Evolutionary conservation across 2,888 invertebrate genomes (phyloP).

Genomic region (Thecocarcelia acutangulata): DNA sequence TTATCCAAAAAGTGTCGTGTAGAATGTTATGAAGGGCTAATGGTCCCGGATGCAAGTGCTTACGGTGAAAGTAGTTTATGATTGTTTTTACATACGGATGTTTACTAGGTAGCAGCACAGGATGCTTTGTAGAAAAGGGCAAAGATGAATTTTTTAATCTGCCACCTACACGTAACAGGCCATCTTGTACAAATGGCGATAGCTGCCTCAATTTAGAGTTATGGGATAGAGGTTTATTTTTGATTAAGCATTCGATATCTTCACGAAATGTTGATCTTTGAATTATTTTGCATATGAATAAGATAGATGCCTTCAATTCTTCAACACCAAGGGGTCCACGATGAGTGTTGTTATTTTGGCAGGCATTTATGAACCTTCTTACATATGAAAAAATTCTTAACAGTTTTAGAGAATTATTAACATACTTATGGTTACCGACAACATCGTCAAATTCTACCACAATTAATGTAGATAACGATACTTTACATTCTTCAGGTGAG

Average conservation of each 20-base stretch:
- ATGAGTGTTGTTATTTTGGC: not conserved
- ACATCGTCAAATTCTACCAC: not conserved
- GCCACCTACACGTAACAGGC: not conserved
- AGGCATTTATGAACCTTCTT: slow-evolving; percentile 2
- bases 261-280: not conserved
- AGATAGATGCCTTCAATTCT: not conserved
- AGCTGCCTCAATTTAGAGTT: not conserved
- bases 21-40: slow-evolving; percentile 31
- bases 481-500: no score
- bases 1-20: slow-evolving; percentile 52
- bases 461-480: not conserved
- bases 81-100: slow-evolving; percentile 14
- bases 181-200: not conserved
- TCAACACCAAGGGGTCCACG: not conserved
- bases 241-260: slow-evolving; percentile 1
- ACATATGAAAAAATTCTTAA: slow-evolving; percentile 31
- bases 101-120: slow-evolving; percentile 17
- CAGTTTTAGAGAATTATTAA: slow-evolving; percentile 19
- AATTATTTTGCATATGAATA: slow-evolving; percentile 19
- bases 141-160: slow-evolving; percentile 10
- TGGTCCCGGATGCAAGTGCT: slow-evolving; percentile 10
- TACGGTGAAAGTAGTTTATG: not conserved
- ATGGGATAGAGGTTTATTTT: no score
- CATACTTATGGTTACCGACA: slow-evolving; percentile 26
- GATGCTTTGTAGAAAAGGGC: slow-evolving; percentile 25